Percentiles rank a stretch among this genome's conserved stretches.
Evolutionary conservation across 2,888 invertebrate species (phyloP).

Genomic region (Parelbella ahira): DNA sequence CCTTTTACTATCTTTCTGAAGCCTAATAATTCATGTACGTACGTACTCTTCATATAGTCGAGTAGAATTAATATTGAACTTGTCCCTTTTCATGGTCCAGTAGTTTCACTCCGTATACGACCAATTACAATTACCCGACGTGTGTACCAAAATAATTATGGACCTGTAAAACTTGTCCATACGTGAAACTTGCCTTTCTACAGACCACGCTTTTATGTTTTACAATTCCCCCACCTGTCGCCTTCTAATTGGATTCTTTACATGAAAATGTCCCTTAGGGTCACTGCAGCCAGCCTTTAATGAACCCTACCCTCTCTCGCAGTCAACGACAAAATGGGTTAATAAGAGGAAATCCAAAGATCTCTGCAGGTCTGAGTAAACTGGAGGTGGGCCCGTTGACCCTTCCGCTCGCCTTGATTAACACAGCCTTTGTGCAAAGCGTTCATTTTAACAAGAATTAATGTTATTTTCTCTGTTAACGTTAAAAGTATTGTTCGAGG

Average conservation of each 20-base stretch:
- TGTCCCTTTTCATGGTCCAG: too few species aligned
- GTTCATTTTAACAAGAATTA: constrained; percentile 51
- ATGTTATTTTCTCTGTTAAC: constrained; percentile 35
- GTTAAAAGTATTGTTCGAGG: constrained; percentile 25
- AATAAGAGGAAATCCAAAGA: constrained; percentile 31
- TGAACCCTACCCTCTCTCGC: constrained; percentile 39
- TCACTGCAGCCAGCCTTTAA: constrained; percentile 37
- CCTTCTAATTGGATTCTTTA: constrained; percentile 68
- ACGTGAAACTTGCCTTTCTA: constrained; percentile 5
- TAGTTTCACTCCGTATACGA: not conserved
- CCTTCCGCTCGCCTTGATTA: constrained; percentile 62
- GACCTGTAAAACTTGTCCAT: constrained; percentile 3
- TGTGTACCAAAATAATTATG: not conserved
- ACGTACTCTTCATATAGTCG: too few species aligned
- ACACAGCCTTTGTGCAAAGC: constrained; percentile 49
- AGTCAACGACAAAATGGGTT: constrained; percentile 28
- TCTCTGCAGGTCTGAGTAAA: constrained; percentile 35
- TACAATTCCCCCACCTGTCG: constrained; percentile 50
- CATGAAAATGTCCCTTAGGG: constrained; percentile 55
- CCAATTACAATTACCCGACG: not conserved
- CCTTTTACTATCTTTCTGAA: too few species aligned
- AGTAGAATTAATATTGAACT: too few species aligned
- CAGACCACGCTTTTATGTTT: constrained; percentile 28
- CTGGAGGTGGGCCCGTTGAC: constrained; percentile 42
- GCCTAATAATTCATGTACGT: too few species aligned